Conservation (phyloP, 2,113 vertebrate species). For the Rallus limicola region DNA sequence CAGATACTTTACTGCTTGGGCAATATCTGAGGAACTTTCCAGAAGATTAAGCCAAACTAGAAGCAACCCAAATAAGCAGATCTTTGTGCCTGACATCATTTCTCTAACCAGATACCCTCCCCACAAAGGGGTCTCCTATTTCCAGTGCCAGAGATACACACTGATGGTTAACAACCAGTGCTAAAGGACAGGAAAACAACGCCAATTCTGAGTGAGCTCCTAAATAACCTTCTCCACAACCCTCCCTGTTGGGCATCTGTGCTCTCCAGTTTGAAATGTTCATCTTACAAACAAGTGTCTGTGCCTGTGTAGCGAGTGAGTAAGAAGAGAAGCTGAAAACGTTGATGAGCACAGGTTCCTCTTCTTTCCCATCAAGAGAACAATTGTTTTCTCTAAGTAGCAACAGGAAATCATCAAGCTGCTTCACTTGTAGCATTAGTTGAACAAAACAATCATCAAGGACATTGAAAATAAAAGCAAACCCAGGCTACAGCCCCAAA, state of each 20-base stretch:
- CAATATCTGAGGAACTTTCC: background rate
- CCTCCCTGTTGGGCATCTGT: background rate
- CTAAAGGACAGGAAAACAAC: background rate
- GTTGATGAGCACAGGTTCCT: background rate
- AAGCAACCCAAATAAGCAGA: background rate
- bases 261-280: background rate
- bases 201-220: background rate
- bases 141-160: background rate
- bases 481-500: background rate
- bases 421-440: background rate
- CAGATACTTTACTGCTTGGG: background rate
- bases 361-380: background rate
- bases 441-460: background rate
- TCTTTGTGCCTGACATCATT: background rate
- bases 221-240: background rate
- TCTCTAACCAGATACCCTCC: background rate
- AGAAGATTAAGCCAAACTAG: background rate
- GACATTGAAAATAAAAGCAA: background rate
- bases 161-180: background rate
- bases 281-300: fast-evolving
- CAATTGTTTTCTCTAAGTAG: background rate
- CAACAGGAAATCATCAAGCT: background rate
- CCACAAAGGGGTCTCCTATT: background rate
- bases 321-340: background rate
- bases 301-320: background rate